Evolutionary conservation across 2,888 invertebrate genomes (phyloP), one percentile per base, ranked within the genome.

Genomic region (Macrophya alboannulata): DNA sequence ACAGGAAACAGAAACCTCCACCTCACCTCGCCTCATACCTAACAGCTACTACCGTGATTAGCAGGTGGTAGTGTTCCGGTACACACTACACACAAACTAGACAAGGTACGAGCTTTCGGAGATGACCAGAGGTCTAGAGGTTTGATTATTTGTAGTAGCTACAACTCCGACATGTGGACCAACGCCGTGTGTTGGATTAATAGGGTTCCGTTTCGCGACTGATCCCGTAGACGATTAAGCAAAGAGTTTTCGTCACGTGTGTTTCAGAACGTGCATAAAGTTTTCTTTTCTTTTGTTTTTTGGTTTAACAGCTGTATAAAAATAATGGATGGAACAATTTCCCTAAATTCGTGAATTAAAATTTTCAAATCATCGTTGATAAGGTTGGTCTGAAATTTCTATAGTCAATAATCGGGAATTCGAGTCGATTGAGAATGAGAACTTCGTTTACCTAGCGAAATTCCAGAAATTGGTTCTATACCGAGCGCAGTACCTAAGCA

Each of bases 141-240:
- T 77, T 77, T 77, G 77, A 77, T 77, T 77, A 77, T 77, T 51
- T 55, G 77, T 8, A 37, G 68, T 68, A 68, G 51, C n/a, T 77
- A 55, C 51, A 77, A 55, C 77, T 55, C 31, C 77, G 37, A 77
- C 77, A 51, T 51, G 77, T 77, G 51, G 77, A 77, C 43, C 55
- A 55, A 77, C 51, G 55, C 37, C 68, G 15, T 37, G 17, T 68
- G 17, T 17, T 17, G 37, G 37, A 68, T 68, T 68, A 68, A 68
- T 68, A 51, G 76, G 48, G 5, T 10, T 37, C 31, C 10, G 31
- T 55, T 55, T 25, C 45, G 9, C 40, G 31, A 31, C 12, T 72
- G 72, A 21, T 77, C n/a, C 45, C 72, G 43, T 21, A 74, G 10
- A 45, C 72, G 40, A 45, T 72, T 43, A 74, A 12, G 10, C 72